Conservation (phyloP, 2,888 invertebrate genomes). For the Drosophila peninsularis region DNA sequence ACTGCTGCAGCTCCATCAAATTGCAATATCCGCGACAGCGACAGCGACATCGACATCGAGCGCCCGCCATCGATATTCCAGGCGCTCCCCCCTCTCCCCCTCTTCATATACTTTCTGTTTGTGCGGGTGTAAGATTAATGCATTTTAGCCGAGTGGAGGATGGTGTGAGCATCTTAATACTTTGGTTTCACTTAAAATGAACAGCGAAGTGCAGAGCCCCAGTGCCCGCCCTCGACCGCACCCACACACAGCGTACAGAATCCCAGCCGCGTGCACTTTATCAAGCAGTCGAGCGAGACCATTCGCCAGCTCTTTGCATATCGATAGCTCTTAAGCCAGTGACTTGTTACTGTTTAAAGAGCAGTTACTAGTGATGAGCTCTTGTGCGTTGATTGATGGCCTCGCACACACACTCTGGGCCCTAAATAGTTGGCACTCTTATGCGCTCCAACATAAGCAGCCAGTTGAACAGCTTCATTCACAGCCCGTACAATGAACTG, state of each 20-base stretch:
- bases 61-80: slow-evolving; percentile 52
- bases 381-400: slow-evolving; percentile 59
- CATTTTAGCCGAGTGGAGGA: slow-evolving; percentile 53
- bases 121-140: slow-evolving; percentile 65
- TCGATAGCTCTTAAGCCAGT: slow-evolving; percentile 56
- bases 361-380: slow-evolving; percentile 32
- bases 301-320: slow-evolving; percentile 55
- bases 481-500: no score
- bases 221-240: background rate
- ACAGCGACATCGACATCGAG: slow-evolving; percentile 50
- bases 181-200: slow-evolving; percentile 71
- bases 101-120: slow-evolving; percentile 15
- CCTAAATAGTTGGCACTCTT: slow-evolving; percentile 50
- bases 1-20: slow-evolving; percentile 63
- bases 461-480: slow-evolving; percentile 32
- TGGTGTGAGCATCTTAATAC: slow-evolving; percentile 66
- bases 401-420: slow-evolving; percentile 45
- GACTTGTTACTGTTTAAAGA: slow-evolving; percentile 55
- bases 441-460: slow-evolving; percentile 24
- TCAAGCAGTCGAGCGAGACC: slow-evolving; percentile 19
- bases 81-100: background rate
- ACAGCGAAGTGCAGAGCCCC: slow-evolving; percentile 23
- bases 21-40: slow-evolving; percentile 74
- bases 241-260: background rate
- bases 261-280: slow-evolving; percentile 11